Evolutionary conservation across 2,113 vertebrate genomes (phyloP).

Genomic region (Xerus inauris): DNA sequence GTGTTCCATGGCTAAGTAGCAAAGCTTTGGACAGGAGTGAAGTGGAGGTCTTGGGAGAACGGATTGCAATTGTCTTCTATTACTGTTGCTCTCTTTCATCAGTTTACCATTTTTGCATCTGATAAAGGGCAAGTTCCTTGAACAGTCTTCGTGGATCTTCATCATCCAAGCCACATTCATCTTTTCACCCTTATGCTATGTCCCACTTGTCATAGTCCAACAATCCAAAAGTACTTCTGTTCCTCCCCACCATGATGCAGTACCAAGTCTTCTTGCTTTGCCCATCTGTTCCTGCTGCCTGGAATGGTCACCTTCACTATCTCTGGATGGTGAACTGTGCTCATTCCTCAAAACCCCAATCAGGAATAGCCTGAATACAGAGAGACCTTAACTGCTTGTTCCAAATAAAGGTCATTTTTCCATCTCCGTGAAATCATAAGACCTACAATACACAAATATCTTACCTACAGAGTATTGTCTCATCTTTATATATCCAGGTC

Average conservation of each 20-base stretch:
- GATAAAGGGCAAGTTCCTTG: conserved; percentile 30
- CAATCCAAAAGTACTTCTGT: neutral
- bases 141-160: neutral
- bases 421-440: conserved; percentile 11
- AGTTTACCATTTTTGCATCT: neutral
- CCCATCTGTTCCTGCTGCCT: neutral
- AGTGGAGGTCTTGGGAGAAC: conserved; percentile 26
- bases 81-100: neutral
- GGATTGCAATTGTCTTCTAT: neutral
- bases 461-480: neutral
- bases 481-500: neutral
- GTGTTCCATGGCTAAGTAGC: conserved; percentile 75
- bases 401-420: conserved; percentile 41
- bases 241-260: neutral
- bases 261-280: neutral
- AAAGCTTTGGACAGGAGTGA: conserved; percentile 66
- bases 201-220: neutral
- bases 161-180: neutral
- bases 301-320: neutral
- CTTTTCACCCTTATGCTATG: neutral
- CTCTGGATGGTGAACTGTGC: neutral
- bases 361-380: neutral
- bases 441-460: neutral
- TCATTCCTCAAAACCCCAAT: conserved; percentile 35
- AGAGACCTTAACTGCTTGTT: neutral